Percentiles rank a stretch among this genome's conserved stretches.
Evolutionary conservation across 2,888 invertebrate genomes (phyloP).

Genomic region (Drosophila lacicola): DNA sequence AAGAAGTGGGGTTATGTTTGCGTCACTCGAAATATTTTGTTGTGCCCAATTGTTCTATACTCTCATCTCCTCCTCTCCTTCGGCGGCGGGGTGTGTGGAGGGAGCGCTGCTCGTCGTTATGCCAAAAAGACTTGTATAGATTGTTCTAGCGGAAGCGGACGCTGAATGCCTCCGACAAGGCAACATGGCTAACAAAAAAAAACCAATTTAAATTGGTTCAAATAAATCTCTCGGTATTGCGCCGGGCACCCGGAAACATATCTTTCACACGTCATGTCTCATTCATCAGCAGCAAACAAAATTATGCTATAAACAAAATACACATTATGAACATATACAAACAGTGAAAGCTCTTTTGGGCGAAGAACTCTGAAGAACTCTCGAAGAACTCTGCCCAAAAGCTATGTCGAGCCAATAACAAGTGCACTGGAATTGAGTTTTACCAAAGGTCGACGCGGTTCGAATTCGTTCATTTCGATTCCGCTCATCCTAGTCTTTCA

Average conservation of each 20-base stretch:
- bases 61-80: slow-evolving; percentile 1
- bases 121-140: slow-evolving; percentile 43
- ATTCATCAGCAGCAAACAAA: slow-evolving; percentile 35
- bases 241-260: slow-evolving; percentile 57
- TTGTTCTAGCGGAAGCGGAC: slow-evolving; percentile 54
- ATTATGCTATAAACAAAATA: slow-evolving; percentile 29
- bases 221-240: slow-evolving; percentile 43
- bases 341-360: neutral
- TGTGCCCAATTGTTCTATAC: slow-evolving; percentile 53
- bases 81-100: neutral
- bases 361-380: no score
- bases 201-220: slow-evolving; percentile 47
- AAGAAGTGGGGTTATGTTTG: slow-evolving; percentile 76
- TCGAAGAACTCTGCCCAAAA: no score
- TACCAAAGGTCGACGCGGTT: no score
- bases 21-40: slow-evolving; percentile 74
- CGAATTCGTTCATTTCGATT: no score
- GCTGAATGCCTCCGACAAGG: slow-evolving; percentile 48
- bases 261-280: slow-evolving; percentile 37
- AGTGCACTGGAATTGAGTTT: no score
- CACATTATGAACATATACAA: slow-evolving; percentile 5
- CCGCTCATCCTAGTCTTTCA: no score
- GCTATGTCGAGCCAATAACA: no score
- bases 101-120: slow-evolving; percentile 15
- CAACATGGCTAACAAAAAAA: slow-evolving; percentile 29